Evolutionary conservation across 2,888 invertebrate species (phyloP).

Genomic region (Acanthosepion lycidas): DNA sequence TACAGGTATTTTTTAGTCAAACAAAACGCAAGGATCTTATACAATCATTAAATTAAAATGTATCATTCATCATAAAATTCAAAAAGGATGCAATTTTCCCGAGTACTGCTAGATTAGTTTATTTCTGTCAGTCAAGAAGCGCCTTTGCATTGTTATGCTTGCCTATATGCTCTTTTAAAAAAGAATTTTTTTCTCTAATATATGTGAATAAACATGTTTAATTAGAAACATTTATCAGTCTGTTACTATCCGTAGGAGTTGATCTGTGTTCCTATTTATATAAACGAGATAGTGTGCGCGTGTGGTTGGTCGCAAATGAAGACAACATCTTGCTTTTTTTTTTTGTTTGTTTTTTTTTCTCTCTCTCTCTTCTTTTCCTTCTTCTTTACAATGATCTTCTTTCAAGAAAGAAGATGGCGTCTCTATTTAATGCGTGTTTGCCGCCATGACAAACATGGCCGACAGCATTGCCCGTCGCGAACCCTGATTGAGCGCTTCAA

Average conservation of each 20-base stretch:
- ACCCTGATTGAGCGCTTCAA: conserved; percentile 33
- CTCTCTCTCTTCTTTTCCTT: background rate
- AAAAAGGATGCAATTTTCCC: too few relatives aligned
- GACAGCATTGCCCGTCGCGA: conserved; percentile 33
- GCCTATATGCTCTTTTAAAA: background rate
- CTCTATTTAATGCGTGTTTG: background rate
- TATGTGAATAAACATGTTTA: background rate
- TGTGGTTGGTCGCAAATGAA: background rate
- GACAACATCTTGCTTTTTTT: background rate
- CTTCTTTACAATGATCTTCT: background rate
- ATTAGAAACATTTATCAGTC: background rate
- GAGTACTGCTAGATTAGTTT: background rate
- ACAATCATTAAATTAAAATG: too few relatives aligned
- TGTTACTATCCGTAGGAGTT: background rate
- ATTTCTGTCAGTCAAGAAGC: background rate
- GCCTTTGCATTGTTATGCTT: background rate
- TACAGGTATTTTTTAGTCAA: too few relatives aligned
- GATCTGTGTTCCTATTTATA: background rate
- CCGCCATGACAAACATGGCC: conserved; percentile 33
- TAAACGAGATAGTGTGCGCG: background rate
- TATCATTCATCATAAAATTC: too few relatives aligned
- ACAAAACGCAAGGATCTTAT: too few relatives aligned
- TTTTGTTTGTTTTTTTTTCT: background rate
- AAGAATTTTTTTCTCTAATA: background rate
- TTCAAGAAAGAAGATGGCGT: background rate